Percentiles rank a stretch among this genome's conserved stretches.
Evolutionary conservation across 2,888 invertebrate genomes (phyloP).

Genomic region (Cerceris ruficornis): DNA sequence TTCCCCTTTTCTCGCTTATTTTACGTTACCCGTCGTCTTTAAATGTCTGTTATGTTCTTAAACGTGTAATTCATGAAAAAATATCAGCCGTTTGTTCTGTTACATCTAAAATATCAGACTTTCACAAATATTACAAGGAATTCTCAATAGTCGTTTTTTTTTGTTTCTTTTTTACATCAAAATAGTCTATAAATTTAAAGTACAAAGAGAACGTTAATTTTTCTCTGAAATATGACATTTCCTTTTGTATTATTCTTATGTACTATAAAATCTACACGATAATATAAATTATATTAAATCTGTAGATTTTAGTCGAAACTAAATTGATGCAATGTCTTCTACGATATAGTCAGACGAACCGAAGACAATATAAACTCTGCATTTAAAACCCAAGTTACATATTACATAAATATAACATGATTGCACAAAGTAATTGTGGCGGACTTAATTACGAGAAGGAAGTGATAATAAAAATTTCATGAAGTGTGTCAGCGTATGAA

Average conservation of each 20-base stretch:
- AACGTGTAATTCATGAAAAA: slow-evolving; percentile 55
- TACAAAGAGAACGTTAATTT: slow-evolving; percentile 43
- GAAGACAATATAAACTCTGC: not conserved
- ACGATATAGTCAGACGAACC: not conserved
- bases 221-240: slow-evolving; percentile 23
- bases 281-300: not conserved
- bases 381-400: slow-evolving; percentile 2
- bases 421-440: slow-evolving; percentile 23
- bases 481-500: slow-evolving; percentile 6
- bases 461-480: slow-evolving; percentile 5
- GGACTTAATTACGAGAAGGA: slow-evolving; percentile 6
- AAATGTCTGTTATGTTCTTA: slow-evolving; percentile 18
- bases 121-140: slow-evolving; percentile 55
- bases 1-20: slow-evolving; percentile 37
- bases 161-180: slow-evolving; percentile 47
- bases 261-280: slow-evolving; percentile 18
- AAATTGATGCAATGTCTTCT: not conserved
- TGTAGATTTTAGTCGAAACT: not conserved
- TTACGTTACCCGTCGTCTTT: slow-evolving; percentile 31
- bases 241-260: slow-evolving; percentile 38
- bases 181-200: slow-evolving; percentile 48
- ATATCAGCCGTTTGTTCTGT: slow-evolving; percentile 54
- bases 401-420: slow-evolving; percentile 33
- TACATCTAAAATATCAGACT: slow-evolving; percentile 58
- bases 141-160: slow-evolving; percentile 39